Evolutionary conservation across 37 sponge, comb jelly and placozoan genomes (phyloP).

Genomic region (Trichoplax adhaerens): DNA sequence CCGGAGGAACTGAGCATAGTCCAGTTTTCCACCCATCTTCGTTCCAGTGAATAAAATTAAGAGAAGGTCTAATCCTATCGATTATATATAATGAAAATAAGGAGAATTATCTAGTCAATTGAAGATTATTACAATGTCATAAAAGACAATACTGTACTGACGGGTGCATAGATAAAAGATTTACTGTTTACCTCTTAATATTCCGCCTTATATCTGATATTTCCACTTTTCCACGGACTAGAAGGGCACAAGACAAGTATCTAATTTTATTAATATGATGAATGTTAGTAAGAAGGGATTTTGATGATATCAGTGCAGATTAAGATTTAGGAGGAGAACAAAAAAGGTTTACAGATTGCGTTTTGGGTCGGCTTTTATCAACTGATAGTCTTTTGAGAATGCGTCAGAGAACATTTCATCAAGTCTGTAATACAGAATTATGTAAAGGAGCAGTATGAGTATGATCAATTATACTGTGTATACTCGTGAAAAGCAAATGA

Average conservation of each 20-base stretch:
- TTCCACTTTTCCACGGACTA: slow-evolving; percentile 80
- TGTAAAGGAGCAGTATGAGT: neutral
- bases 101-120: slow-evolving; percentile 1
- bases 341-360: slow-evolving; percentile 31
- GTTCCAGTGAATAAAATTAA: slow-evolving; percentile 92
- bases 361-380: slow-evolving; percentile 74
- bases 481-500: neutral
- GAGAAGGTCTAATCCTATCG: slow-evolving; percentile 33
- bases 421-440: slow-evolving; percentile 15
- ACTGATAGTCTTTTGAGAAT: slow-evolving; percentile 74
- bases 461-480: neutral
- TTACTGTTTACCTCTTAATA: slow-evolving; percentile 47
- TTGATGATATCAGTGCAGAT: no score
- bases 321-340: neutral
- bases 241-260: slow-evolving; percentile 92
- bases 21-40: slow-evolving; percentile 98
- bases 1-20: slow-evolving; percentile 80
- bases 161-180: neutral
- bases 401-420: slow-evolving; percentile 91
- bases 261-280: slow-evolving; percentile 1
- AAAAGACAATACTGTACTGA: neutral
- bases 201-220: slow-evolving; percentile 87
- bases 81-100: neutral
- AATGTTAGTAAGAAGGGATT: no score
- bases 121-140: neutral